Evolutionary conservation across 2,797 vertebrate genomes (phyloP).

Genomic region (Ctenopoma multispine): DNA sequence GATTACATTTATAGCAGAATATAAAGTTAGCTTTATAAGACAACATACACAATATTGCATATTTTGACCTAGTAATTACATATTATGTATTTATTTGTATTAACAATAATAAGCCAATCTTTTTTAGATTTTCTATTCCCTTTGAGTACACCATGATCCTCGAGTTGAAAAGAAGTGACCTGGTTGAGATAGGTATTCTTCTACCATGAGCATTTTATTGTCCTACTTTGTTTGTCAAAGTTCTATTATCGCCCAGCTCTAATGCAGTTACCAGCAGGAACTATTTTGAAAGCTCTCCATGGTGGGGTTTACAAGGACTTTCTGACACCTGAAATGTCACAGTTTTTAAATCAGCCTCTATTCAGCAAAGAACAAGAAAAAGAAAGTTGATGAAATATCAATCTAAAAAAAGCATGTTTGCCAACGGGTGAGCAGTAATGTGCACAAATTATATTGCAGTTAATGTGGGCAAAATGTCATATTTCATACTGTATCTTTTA

Average conservation of each 20-base stretch:
- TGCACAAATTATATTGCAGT: background rate
- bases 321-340: conserved; percentile 24
- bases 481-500: too few species aligned
- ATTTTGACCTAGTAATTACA: background rate
- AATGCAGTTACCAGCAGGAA: conserved; percentile 21
- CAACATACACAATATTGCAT: background rate
- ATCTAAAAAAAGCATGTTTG: background rate
- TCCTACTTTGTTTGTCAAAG: conserved; percentile 13
- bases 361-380: background rate
- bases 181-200: background rate
- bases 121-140: background rate
- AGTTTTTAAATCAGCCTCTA: conserved; percentile 5
- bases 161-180: background rate
- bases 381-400: background rate
- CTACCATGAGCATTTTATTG: conserved; percentile 18
- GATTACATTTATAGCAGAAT: background rate
- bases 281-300: conserved; percentile 13
- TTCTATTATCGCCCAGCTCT: conserved; percentile 19
- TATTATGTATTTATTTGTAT: background rate
- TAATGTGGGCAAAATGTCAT: background rate
- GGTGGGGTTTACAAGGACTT: conserved; percentile 24
- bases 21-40: background rate
- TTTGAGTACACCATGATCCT: background rate
- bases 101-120: background rate
- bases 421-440: background rate